Base-by-base conservation (phyloP, 1,140 invertebrate species). In the Hesperophylax magnus region DNA sequence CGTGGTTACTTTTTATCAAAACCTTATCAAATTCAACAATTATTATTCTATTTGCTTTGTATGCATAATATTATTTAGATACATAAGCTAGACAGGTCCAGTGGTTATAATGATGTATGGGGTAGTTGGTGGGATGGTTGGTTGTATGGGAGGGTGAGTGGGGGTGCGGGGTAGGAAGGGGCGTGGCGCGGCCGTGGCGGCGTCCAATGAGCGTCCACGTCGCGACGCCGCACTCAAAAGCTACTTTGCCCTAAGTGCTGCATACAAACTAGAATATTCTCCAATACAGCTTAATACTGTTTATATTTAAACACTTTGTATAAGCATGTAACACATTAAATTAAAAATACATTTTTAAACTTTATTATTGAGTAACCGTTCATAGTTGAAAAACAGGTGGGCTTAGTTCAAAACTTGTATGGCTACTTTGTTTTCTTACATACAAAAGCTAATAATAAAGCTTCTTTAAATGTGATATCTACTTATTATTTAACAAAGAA, bases 221-320 rank as follows among this genome's bases (percentile, higher is more conserved):
- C 67, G 78, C 18, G 78, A 79, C 67, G 78, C 67, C 77, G 63
- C 65, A 69, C 63, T 78, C 31, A 58, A 78, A 78, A 69, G 77
- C 77, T 71, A 78, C 77, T 78, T 39, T 24, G 75, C 20, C 31
- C 77, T 27, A 56, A 78, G 77, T 54, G 76, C 76, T 61, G 69
- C 77, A 54, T 31, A 20, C 47, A 24, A 72, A 24, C 47, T 54
- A 52, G 69, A 54, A 54, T 72, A 31, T 67, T 27, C 11, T 31
- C 22, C 11, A 67, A 27, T 67, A 27, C 24, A n/a, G 14, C 31
- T 67, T 17, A 0, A 17, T 67, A 67, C 15, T 14, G 24, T 34
- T 67, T 34, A 31, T 39, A 67, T 47, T 47, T 47, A 47, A 47
- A 47, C n/a, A 58, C 56, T 58, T 18, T 0, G 11, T 58, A 5